Base-by-base conservation (phyloP, 2,113 vertebrate genomes). In the Campylorhamphus procurvoides region DNA sequence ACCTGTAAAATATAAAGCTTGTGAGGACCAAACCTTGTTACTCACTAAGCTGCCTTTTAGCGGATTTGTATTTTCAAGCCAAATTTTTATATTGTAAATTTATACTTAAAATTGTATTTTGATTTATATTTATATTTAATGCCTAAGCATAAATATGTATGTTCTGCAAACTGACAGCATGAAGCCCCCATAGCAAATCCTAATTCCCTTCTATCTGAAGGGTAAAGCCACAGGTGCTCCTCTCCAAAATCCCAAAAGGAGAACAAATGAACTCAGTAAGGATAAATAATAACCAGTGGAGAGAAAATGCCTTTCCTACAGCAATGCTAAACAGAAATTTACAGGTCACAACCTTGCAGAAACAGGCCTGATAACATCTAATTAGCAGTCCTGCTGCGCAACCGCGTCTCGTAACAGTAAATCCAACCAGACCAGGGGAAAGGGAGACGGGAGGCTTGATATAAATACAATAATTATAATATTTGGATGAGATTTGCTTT, bases 241-340 rank as follows among this genome's bases (percentile, higher is more conserved):
- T 40, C 29, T 44, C 63, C 63, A 72, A 63, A 89, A 80, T 47
- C 56, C 59, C 35, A 37, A 12, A 44, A 82, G 53, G n/a, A 72
- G 33, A 80, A 59, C 17, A 44, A 63, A 56, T 8, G 10, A 83
- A 69, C 29, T 18, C 47, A 50, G 17, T 10, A 78, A 37, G 40
- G 55, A 66, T 59, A 91, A 92, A 78, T 71, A 84, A 77, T 14
- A 87, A 68, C 55, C n/a, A 71, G 39, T 6, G 23, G 22, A 78
- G 89, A 90, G 59, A 84, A 90, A 94, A 91, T 28, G 16, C 31
- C 80, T 89, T 88, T 93, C 88, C 76, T 96, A 73, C 84, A 93
- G 89, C 93, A 83, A 66, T 24, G 72, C 59, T 79, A 39, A 87
- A 35, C 58, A 92, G 81, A 89, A 71, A 79, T 76, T 46, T 73